These are phyloP conservation scores for Dermochelys coriacea DNA, from an alignment of 2,797 vertebrate species.

Conservation along the genomic window DNA sequence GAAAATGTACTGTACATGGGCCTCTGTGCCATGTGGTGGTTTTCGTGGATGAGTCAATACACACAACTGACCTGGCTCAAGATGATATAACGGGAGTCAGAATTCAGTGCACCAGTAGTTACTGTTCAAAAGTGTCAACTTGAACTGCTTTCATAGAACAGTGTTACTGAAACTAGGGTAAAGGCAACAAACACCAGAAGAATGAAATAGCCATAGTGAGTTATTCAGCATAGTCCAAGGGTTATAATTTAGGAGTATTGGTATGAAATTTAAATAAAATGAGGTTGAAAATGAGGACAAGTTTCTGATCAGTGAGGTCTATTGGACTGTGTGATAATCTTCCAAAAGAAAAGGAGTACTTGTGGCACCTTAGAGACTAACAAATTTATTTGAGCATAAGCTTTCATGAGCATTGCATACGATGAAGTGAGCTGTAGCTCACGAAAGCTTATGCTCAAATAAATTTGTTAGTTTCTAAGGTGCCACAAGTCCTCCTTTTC, in stretches of 20 bases:
- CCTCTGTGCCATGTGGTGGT: not conserved
- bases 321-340: not conserved
- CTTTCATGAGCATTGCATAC: too few species aligned
- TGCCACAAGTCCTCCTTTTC: too few species aligned
- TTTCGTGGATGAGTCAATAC: not conserved
- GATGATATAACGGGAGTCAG: rapidly evolving
- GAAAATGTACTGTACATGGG: not conserved
- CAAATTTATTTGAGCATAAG: too few species aligned
- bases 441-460: too few species aligned
- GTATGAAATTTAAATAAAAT: rapidly evolving
- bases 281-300: not conserved
- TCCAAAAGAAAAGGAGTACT: not conserved
- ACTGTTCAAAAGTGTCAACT: not conserved
- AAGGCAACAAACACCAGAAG: not conserved
- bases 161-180: not conserved
- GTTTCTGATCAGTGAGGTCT: not conserved
- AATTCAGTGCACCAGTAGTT: not conserved
- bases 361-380: too few species aligned
- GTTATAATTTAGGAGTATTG: not conserved
- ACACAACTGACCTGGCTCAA: not conserved
- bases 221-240: not conserved
- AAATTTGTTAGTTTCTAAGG: too few species aligned
- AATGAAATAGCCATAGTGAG: rapidly evolving
- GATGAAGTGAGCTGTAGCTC: too few species aligned
- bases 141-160: not conserved